Evolutionary conservation across 2,888 invertebrate species (phyloP).

Genomic region (Dynastes grantii): DNA sequence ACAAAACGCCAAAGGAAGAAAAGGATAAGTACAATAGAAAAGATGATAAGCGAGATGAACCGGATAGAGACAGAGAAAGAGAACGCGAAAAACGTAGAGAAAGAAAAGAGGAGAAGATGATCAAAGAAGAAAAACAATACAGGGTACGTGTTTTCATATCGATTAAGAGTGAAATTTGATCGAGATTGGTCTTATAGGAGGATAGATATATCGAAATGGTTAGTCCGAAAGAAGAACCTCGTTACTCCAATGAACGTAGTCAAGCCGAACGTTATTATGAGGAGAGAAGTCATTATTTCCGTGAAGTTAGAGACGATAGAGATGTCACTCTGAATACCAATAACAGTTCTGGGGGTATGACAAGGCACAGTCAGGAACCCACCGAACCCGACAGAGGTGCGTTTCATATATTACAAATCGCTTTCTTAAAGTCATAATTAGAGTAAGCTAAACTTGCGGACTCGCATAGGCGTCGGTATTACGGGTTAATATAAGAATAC

Average conservation of each 20-base stretch:
- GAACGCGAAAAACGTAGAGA: constrained; percentile 76
- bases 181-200: constrained; percentile 66
- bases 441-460: too few species aligned
- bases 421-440: not conserved
- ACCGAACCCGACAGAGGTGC: constrained; percentile 77
- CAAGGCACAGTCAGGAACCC: constrained; percentile 74
- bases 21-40: constrained; percentile 65
- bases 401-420: constrained; percentile 40
- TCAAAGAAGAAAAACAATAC: constrained; percentile 67
- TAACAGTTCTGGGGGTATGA: constrained; percentile 68
- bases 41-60: constrained; percentile 73
- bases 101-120: constrained; percentile 70
- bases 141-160: constrained; percentile 60
- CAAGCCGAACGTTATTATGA: constrained; percentile 70
- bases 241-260: constrained; percentile 71
- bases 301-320: constrained; percentile 70
- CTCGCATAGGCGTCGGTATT: too few species aligned
- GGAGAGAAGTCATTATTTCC: constrained; percentile 67
- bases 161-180: constrained; percentile 19
- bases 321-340: constrained; percentile 74
- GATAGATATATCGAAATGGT: constrained; percentile 71
- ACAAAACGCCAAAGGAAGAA: constrained; percentile 69
- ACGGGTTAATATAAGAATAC: too few species aligned
- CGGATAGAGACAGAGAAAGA: constrained; percentile 75
- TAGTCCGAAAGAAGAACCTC: constrained; percentile 67